phyloP scores from a whole-genome alignment of 1,140 invertebrate genomes.

The Metopolophium dirhodum region DNA sequence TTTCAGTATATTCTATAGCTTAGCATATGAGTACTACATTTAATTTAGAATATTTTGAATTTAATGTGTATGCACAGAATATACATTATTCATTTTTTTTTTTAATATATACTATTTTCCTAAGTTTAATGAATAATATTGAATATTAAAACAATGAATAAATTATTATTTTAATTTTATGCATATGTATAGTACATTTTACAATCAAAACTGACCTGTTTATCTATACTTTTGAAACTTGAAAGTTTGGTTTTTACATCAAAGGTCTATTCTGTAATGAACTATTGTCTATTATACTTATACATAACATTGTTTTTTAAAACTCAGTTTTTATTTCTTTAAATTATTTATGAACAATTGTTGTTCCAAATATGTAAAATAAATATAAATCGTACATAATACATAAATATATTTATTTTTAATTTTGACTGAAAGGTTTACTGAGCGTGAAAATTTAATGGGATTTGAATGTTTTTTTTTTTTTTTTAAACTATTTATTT shows the following conservation, averaged over 20 bases:
- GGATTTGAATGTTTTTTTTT: constrained; percentile 27
- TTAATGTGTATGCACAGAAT: background rate
- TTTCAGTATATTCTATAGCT: background rate
- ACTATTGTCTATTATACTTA: background rate
- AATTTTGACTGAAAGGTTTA: background rate
- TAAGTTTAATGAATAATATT: too few relatives aligned
- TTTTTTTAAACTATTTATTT: background rate
- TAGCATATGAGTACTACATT: background rate
- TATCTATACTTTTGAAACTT: background rate
- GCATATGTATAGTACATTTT: background rate
- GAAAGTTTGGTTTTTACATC: background rate
- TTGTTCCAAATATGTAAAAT: background rate
- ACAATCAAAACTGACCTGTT: background rate
- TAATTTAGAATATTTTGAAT: background rate
- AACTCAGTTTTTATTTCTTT: background rate
- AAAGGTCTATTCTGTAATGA: background rate
- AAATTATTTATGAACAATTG: background rate
- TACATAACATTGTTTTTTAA: background rate
- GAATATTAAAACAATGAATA: too few relatives aligned
- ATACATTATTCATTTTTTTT: background rate
- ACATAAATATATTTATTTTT: constrained; percentile 20
- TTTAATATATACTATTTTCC: too few relatives aligned
- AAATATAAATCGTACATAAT: constrained; percentile 3
- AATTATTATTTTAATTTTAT: background rate
- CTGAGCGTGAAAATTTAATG: constrained; percentile 43